Base-by-base conservation (phyloP, 2,888 invertebrate genomes). In the Mayetiola destructor region DNA sequence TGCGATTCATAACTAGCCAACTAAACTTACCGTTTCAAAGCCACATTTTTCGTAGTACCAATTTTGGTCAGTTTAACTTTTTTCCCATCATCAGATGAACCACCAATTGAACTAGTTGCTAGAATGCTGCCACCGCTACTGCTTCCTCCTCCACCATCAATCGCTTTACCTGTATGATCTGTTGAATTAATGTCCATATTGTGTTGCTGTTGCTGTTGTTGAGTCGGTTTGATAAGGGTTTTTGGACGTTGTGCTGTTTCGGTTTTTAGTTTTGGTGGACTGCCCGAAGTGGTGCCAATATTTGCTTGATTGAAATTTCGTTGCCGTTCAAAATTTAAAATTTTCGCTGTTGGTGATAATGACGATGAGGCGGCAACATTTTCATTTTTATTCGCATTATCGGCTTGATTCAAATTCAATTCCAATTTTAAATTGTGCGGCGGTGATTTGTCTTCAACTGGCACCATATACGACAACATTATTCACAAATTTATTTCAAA, bases 401-500 rank as follows among this genome's bases (percentile, higher is more conserved):
- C 21, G 20, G 23, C 42, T 29, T 29, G 32, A 48, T 55, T 55
- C 42, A 56, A 29, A 30, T 56, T 58, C 55, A 60, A 56, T 39
- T 58, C 57, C 42, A 60, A 55, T 48, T 56, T 60, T 29, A 60
- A 39, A 58, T 60, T 60, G 32, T 59, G 69, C 65, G 68, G 78
- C 57, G 84, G 83, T 57, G 84, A 83, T 70, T 85, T 85, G 69
- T 85, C 84, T 66, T 84, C 85, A 66, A 82, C 80, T 56, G 85
- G 85, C 64, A 85, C 76, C 83, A 86, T 84, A 69, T 86, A 85
- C 63, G 85, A 85, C 75, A 86, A 75, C 86, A 86, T 86, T 61
- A 61, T 65, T 32, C 32, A n/a, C n/a, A n/a, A n/a, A n/a, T n/a
- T 48, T 48, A 48, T 27, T 48, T 21, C 3, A 21, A 23, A 42